These are phyloP conservation scores for Chironomus riparius DNA, from an alignment of 2,888 invertebrate genomes.

Conservation along the genomic window DNA sequence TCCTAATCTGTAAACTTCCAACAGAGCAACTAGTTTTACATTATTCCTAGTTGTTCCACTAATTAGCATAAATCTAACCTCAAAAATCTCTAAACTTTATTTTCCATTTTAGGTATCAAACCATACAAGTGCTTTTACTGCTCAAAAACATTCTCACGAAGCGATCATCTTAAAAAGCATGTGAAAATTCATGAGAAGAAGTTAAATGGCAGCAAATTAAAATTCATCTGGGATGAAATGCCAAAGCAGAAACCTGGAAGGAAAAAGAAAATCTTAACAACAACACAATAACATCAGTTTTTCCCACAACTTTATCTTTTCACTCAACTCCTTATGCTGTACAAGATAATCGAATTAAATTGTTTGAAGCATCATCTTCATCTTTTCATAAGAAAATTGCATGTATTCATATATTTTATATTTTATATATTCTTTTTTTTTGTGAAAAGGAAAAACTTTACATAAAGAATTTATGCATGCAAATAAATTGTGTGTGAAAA, in stretches of 20 bases:
- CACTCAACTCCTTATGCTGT: neutral
- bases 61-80: no score
- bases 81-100: no score
- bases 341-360: constrained; percentile 11
- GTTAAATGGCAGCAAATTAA: constrained; percentile 38
- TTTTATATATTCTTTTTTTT: neutral
- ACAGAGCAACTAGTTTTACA: no score
- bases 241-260: constrained; percentile 19
- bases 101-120: constrained; percentile 57
- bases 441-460: neutral
- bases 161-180: constrained; percentile 91
- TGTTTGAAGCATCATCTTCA: neutral
- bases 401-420: neutral
- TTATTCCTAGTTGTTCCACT: no score
- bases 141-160: constrained; percentile 81
- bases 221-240: constrained; percentile 28
- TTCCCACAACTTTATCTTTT: neutral
- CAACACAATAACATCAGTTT: neutral
- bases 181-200: constrained; percentile 70
- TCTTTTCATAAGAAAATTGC: neutral
- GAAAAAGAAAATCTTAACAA: constrained; percentile 9
- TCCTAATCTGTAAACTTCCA: no score
- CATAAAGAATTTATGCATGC: no score
- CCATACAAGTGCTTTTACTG: constrained; percentile 86
- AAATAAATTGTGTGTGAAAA: no score